phyloP scores from a whole-genome alignment of 1,140 invertebrate genomes.

The Tyrophagus putrescentiae region DNA sequence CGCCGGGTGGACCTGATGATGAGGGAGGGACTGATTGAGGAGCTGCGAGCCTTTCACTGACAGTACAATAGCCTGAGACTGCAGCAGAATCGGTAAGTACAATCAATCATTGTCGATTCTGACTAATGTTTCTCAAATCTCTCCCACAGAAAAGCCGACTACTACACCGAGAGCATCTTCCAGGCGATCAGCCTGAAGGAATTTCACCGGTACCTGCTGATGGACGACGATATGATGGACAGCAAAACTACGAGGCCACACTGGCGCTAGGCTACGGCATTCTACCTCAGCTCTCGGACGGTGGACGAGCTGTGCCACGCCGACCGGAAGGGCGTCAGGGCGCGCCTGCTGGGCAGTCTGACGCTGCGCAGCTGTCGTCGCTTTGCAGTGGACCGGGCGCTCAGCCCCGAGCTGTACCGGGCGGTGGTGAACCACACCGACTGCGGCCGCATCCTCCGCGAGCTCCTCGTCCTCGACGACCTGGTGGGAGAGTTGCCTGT shows the following conservation, averaged over 20 bases:
- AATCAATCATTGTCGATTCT: too few species aligned
- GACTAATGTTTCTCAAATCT: slow-evolving; percentile 2
- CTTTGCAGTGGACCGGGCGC: too few species aligned
- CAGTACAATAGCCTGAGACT: slow-evolving; percentile 45
- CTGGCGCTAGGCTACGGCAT: slow-evolving; percentile 46
- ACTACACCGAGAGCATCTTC: slow-evolving; percentile 77
- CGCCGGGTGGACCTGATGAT: slow-evolving; percentile 76
- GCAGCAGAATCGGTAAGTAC: slow-evolving; percentile 28
- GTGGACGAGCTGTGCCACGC: too few species aligned
- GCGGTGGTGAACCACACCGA: too few species aligned
- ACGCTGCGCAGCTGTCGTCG: too few species aligned
- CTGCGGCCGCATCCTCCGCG: too few species aligned
- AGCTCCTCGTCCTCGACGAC: too few species aligned
- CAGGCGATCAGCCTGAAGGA: slow-evolving; percentile 97
- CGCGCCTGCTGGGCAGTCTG: too few species aligned
- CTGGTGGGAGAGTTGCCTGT: too few species aligned
- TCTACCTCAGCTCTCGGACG: too few species aligned
- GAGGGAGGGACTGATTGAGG: slow-evolving; percentile 56
- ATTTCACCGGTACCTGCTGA: slow-evolving; percentile 70
- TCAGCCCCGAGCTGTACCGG: too few species aligned
- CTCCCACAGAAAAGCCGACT: slow-evolving; percentile 48
- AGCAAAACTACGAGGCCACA: slow-evolving; percentile 38
- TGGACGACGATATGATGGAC: slow-evolving; percentile 45
- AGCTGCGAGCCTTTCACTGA: slow-evolving; percentile 66
- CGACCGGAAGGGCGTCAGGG: too few species aligned